phyloP scores from a whole-genome alignment of 2,888 invertebrate genomes.

The Silvanus unidentatus region DNA sequence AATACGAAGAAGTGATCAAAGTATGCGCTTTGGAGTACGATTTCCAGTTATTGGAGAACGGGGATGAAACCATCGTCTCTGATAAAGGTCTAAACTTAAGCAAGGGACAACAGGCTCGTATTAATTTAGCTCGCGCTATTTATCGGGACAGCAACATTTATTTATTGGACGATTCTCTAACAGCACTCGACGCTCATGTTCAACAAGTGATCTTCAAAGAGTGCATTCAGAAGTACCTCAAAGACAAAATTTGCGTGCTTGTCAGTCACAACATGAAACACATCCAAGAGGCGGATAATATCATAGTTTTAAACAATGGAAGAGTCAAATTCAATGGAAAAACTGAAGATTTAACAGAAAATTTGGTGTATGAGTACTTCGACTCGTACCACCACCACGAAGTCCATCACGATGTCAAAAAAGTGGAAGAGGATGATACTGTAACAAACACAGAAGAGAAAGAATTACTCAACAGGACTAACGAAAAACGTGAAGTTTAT shows the following conservation, averaged over 20 bases:
- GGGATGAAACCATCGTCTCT: slow-evolving; percentile 73
- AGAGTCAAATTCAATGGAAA: slow-evolving; percentile 20
- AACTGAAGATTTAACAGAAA: not conserved
- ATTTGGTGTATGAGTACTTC: not conserved
- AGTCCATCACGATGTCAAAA: not conserved
- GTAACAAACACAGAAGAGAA: slow-evolving; percentile 19
- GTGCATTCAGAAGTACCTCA: slow-evolving; percentile 41
- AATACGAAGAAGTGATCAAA: slow-evolving; percentile 56
- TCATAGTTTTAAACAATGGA: slow-evolving; percentile 45
- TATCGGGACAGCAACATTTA: slow-evolving; percentile 74
- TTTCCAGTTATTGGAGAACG: slow-evolving; percentile 46
- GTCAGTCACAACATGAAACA: slow-evolving; percentile 35
- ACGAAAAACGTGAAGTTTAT: slow-evolving; percentile 26
- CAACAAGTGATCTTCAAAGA: slow-evolving; percentile 65
- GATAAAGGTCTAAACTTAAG: slow-evolving; percentile 75
- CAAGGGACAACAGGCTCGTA: slow-evolving; percentile 77
- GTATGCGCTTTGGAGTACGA: slow-evolving; percentile 63
- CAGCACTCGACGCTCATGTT: slow-evolving; percentile 72
- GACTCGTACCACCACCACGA: not conserved
- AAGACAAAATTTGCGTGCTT: slow-evolving; percentile 45
- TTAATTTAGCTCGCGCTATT: slow-evolving; percentile 70
- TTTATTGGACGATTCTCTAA: slow-evolving; percentile 72
- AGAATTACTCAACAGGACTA: not conserved
- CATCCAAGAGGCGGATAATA: slow-evolving; percentile 38
- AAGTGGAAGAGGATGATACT: slow-evolving; percentile 6